Evolutionary conservation across 2,797 vertebrate genomes (phyloP), one percentile per base, ranked within the genome.

Genomic region (Ptychobarbus kaznakovi): DNA sequence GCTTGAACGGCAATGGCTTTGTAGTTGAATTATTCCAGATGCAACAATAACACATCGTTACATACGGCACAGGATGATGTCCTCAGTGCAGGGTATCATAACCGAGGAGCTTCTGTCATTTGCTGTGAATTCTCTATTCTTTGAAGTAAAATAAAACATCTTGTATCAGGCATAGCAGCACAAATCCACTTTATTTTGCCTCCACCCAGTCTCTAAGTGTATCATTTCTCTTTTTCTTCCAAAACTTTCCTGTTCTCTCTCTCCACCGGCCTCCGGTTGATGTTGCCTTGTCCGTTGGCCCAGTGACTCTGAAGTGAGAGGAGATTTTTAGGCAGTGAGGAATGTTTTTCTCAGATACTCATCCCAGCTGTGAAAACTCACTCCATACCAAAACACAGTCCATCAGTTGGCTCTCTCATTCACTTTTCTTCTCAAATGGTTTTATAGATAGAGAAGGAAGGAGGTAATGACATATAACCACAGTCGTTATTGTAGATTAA

Each of bases 321-420:
- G 74, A 79, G 82, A 70, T 83, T 85, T 20, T 44, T 40, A 22
- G 73, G 84, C 83, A 92, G 85, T 85, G 88, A 85, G 89, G 18
- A 15, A 81, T 91, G 87, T 92, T 92, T 92, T 90, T 76, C 78
- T 40, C 81, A 76, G 81, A 86, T 86, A 89, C 89, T 90, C 88
- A 65, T 75, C 84, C 89, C 93, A 94, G 92, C 94, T 94, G 93
- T 92, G 93, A 93, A 92, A 93, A 94, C 92, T 93, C 69, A 49
- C 9, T 22, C 65, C 51, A 61, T 87, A 86, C 87, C 88, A 88
- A 88, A 89, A 88, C 86, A 86, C 70, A 73, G 7, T 73, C 74
- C 44, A 63, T 77, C 78, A 81, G 74, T 83, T 82, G 83, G 32
- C 82, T 86, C 51, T 77, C 68, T 88, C 58, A 74, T 65, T 83